Evolutionary conservation across 1,140 invertebrate species (phyloP).

Genomic region (Ephestia elutella): DNA sequence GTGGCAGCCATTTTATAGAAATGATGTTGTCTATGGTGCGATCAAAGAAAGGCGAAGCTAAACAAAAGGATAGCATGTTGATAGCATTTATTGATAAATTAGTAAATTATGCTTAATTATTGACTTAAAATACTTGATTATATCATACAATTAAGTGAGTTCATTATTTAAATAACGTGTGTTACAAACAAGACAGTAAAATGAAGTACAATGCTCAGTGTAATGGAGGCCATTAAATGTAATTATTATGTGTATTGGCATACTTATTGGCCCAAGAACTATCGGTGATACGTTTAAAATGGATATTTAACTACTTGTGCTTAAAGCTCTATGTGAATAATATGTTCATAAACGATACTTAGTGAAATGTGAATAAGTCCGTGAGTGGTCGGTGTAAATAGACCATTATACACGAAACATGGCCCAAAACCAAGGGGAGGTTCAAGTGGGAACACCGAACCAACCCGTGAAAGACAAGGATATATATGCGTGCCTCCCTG

Average conservation of each 20-base stretch:
- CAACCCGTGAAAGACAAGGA: conserved; percentile 71
- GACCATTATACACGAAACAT: conserved; percentile 45
- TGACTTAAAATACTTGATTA: conserved; percentile 38
- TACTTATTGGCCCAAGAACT: conserved; percentile 62
- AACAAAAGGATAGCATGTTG: conserved; percentile 73
- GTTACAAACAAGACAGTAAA: conserved; percentile 45
- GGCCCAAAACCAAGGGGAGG: conserved; percentile 72
- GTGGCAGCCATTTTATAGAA: conserved; percentile 71
- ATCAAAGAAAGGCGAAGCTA: conserved; percentile 73
- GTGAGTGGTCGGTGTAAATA: conserved; percentile 52
- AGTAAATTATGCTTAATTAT: conserved; percentile 49
- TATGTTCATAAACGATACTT: conserved; percentile 49
- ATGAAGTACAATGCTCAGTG: conserved; percentile 69
- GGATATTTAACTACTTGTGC: conserved; percentile 34
- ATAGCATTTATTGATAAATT: conserved; percentile 64
- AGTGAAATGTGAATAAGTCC: conserved; percentile 50
- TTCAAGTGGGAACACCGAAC: conserved; percentile 67
- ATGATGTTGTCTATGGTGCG: conserved; percentile 58
- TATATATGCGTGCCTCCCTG: conserved; percentile 82
- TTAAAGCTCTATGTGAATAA: conserved; percentile 34
- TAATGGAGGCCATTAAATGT: conserved; percentile 73
- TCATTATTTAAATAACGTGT: conserved; percentile 30
- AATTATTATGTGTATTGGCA: conserved; percentile 74
- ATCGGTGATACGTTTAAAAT: conserved; percentile 49
- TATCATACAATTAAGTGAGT: conserved; percentile 37